Evolutionary conservation across 2,113 vertebrate species (phyloP).

Genomic region (Mesitornis unicolor): DNA sequence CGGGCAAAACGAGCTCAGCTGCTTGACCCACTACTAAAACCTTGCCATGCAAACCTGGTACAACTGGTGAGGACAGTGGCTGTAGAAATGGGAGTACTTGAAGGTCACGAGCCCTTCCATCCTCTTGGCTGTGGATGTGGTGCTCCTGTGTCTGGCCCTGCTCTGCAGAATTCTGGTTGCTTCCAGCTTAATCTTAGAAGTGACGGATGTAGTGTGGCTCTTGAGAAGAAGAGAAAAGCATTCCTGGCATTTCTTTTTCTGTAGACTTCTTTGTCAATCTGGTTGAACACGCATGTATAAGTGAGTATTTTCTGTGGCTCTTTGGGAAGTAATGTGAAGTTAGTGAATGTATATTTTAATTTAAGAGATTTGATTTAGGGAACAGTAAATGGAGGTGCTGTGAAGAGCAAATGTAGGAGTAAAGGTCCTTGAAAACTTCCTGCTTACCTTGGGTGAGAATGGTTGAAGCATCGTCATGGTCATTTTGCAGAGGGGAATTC

Average conservation of each 20-base stretch:
- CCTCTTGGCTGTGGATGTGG: rapidly evolving
- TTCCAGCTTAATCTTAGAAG: background rate
- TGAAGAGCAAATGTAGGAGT: background rate
- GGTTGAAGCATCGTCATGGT: background rate
- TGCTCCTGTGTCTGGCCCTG: background rate
- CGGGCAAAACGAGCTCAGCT: background rate
- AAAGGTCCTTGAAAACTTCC: background rate
- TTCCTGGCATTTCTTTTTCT: background rate
- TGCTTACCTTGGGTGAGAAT: background rate
- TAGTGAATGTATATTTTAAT: background rate
- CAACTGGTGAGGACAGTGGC: background rate
- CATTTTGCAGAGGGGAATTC: background rate
- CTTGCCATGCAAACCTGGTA: background rate
- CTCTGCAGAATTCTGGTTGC: background rate
- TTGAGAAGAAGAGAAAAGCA: background rate
- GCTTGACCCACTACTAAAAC: background rate
- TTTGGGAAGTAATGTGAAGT: background rate
- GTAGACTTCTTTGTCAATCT: background rate
- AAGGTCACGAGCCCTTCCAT: background rate
- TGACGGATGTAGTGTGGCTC: background rate
- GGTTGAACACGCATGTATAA: background rate
- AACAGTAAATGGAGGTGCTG: background rate
- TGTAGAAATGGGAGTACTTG: background rate
- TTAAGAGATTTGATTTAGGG: background rate
- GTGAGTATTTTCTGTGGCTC: background rate